Base-by-base conservation (phyloP, 2,888 invertebrate species). In the Mythimna lalbum region DNA sequence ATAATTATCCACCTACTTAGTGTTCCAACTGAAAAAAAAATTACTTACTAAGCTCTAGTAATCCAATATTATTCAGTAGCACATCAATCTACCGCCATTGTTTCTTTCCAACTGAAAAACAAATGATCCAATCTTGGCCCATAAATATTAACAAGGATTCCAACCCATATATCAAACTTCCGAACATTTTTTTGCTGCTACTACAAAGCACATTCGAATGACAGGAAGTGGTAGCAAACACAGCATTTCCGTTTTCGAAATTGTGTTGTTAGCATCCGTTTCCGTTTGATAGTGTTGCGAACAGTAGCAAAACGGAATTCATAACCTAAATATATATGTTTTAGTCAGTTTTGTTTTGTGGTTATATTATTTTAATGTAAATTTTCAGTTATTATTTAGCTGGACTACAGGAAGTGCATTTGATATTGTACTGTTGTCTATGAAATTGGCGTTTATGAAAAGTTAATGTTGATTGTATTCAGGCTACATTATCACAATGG, bases 151-250 rank as follows among this genome's bases (percentile, higher is more conserved):
- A 82, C 43, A 39, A 52, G 80, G 27, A 47, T 56, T 61, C 31
- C 3, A 52, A 31, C 31, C 62, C 65, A 73, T 85, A 73, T 39
- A 83, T 84, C 82, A 83, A 73, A 74, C 47, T 68, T 67, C 55
- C 57, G 36, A 67, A 59, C 66, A 71, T 78, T 85, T 84, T 85
- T 85, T 84, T 66, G 61, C 68, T 68, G 50, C 63, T 72, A 78
- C 79, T 82, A 77, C 81, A 85, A 76, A 84, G 82, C 81, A 81
- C 72, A 78, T 74, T 75, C 78, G 76, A 82, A 79, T 78, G 75
- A 76, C 85, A 81, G 87, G 87, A 87, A 87, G 83, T 81, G 81
- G 81, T 86, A 76, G 84, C 86, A 82, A 87, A 86, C 85, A 82
- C 81, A 82, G 82, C 87, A 81, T 81, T 86, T 87, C 87, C 87